These are phyloP conservation scores for Nycteola revayana DNA, from an alignment of 2,888 invertebrate genomes.

Conservation along the genomic window DNA sequence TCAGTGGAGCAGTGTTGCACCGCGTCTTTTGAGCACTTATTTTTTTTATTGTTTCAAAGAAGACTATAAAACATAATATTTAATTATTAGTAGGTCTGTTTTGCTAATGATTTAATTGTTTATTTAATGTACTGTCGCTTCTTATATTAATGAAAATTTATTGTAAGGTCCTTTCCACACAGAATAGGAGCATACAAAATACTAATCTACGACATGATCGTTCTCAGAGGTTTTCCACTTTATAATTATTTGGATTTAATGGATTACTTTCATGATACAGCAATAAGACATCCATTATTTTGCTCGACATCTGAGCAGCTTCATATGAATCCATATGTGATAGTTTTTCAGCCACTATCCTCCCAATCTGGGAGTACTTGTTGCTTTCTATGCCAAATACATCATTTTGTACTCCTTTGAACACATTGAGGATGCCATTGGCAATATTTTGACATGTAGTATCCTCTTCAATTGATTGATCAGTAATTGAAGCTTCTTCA, in stretches of 20 bases:
- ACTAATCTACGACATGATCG: too few species aligned
- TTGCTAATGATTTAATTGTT: too few species aligned
- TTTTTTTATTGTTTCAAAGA: too few species aligned
- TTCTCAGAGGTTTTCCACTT: constrained; percentile 11
- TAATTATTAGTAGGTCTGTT: too few species aligned
- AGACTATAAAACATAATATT: too few species aligned
- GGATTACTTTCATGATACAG: constrained; percentile 63
- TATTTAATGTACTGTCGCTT: too few species aligned
- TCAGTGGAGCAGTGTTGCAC: too few species aligned
- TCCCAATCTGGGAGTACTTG: constrained; percentile 52
- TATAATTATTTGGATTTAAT: constrained; percentile 59
- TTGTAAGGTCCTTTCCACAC: too few species aligned
- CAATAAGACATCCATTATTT: constrained; percentile 61
- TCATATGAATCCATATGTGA: constrained; percentile 58
- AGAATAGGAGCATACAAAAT: too few species aligned
- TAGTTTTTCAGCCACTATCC: constrained; percentile 49
- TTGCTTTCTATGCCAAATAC: constrained; percentile 52
- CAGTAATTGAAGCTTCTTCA: constrained; percentile 6
- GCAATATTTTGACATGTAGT: constrained; percentile 51
- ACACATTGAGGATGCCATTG: constrained; percentile 51
- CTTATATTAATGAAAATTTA: too few species aligned
- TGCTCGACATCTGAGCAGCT: constrained; percentile 51
- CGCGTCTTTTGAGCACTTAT: too few species aligned
- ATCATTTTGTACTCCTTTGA: constrained; percentile 61
- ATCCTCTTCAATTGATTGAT: constrained; percentile 27